Percentiles rank a stretch among this genome's conserved stretches.
Evolutionary conservation across 2,888 invertebrate genomes (phyloP).

Genomic region (Osmoderma eremita): DNA sequence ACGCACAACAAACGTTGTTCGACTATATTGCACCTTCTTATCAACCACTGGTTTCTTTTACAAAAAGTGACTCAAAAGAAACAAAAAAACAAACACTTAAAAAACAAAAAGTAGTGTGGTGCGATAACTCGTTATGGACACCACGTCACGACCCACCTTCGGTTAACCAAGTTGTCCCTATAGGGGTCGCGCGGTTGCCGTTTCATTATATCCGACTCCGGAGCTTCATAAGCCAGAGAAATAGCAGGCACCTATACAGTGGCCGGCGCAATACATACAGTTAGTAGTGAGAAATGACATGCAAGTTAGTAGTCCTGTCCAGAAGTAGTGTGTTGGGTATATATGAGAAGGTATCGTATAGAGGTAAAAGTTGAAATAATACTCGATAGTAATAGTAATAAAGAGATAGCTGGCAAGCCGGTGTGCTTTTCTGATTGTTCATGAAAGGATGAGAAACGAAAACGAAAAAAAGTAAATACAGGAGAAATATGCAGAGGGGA

Average conservation of each 20-base stretch:
- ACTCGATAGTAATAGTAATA: constrained; percentile 20
- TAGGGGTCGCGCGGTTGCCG: constrained; percentile 97
- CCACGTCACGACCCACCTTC: constrained; percentile 79
- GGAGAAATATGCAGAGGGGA: constrained; percentile 25
- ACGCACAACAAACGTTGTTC: no score
- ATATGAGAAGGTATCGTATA: constrained; percentile 26
- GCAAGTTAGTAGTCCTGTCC: constrained; percentile 54
- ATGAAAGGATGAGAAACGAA: constrained; percentile 19
- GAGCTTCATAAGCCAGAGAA: constrained; percentile 98
- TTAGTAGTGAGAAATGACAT: constrained; percentile 55
- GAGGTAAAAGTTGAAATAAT: constrained; percentile 31
- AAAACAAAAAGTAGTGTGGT: constrained; percentile 55
- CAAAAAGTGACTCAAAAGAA: neutral
- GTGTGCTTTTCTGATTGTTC: constrained; percentile 21
- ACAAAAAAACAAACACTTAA: constrained; percentile 15
- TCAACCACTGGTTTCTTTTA: no score
- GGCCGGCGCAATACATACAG: constrained; percentile 63
- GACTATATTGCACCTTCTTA: no score
- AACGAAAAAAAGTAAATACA: constrained; percentile 14
- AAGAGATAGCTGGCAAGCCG: constrained; percentile 49
- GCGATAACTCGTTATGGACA: constrained; percentile 56
- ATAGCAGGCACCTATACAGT: constrained; percentile 93
- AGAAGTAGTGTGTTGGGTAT: constrained; percentile 50
- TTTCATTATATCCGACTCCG: constrained; percentile 99
- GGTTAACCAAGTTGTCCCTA: constrained; percentile 98